Evolutionary conservation across 2,113 vertebrate species (phyloP), one percentile per base, ranked within the genome.

Genomic region (Pyxicephalus adspersus): DNA sequence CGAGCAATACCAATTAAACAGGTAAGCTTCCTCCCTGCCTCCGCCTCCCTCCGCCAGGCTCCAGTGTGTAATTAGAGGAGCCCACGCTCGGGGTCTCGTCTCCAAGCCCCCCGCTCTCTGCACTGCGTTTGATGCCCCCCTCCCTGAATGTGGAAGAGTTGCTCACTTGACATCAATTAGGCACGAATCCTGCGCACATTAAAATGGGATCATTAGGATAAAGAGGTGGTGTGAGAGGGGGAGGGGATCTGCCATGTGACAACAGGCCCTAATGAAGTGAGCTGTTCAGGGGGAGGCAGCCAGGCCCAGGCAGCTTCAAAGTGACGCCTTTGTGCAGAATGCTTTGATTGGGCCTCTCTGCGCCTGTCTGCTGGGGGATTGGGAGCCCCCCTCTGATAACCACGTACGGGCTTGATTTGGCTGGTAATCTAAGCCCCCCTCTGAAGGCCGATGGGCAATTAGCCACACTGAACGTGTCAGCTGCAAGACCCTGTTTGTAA

Each of bases 111-210:
- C 85, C 76, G 0, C 68, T 87, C 86, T 83, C 0, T 0, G 3
- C 75, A 73, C 84, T 61, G 3, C 17, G 17, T 86, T 95, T 93
- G 95, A 93, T 93, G 93, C 92, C 91, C 90, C 84, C 86, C 80
- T 26, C 85, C 91, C 96, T 94, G 95, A 96, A 94, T 97, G 92
- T 93, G 92, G 91, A 85, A 91, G 94, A 96, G 95, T 94, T 93
- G 92, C 94, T 96, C 94, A 96, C 96, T 98, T 97, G 95, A 97
- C 96, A 96, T 97, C 95, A 96, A 97, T 98, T 98, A 98, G 94
- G 89, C 87, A 88, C 90, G 94, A 91, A 91, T 94, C 95, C 95
- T 94, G 84, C 87, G 93, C 92, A 95, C 92, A 94, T 94, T 94
- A 92, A 94, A 93, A 94, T 92, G 88, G 91, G 93, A 95, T 97